Percentiles rank a stretch among this genome's conserved stretches.
Conservation (phyloP, 2,797 vertebrate genomes). For the Sphaeramia orbicularis region DNA sequence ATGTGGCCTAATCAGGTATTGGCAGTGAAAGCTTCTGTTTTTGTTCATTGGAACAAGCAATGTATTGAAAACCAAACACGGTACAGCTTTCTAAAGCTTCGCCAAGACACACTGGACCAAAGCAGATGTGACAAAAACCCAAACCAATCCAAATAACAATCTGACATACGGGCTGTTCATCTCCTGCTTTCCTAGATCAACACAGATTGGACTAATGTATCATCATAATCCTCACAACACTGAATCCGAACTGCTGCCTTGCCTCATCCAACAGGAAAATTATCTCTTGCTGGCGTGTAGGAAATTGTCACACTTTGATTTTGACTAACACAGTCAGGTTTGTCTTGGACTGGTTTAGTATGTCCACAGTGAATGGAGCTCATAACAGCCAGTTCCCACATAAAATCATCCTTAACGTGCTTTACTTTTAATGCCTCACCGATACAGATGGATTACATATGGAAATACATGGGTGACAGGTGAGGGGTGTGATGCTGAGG, state of each 20-base stretch:
- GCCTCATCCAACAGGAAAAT: slow-evolving; percentile 52
- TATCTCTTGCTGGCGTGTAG: slow-evolving; percentile 36
- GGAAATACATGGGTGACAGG: slow-evolving; percentile 23
- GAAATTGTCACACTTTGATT: slow-evolving; percentile 56
- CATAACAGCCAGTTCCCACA: slow-evolving; percentile 46
- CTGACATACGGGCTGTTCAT: slow-evolving; percentile 72
- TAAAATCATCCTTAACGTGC: slow-evolving; percentile 22
- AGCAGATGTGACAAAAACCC: slow-evolving; percentile 61
- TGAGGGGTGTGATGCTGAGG: slow-evolving; percentile 38
- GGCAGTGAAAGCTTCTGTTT: slow-evolving; percentile 30
- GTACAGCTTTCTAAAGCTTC: slow-evolving; percentile 48
- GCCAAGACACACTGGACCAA: slow-evolving; percentile 65
- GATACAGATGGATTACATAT: slow-evolving; percentile 50
- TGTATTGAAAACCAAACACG: slow-evolving; percentile 56
- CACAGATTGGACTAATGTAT: slow-evolving; percentile 75
- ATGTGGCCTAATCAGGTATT: slow-evolving; percentile 35
- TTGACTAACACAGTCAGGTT: slow-evolving; percentile 56
- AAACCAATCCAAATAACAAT: slow-evolving; percentile 64
- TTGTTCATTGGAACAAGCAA: slow-evolving; percentile 36
- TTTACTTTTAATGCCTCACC: slow-evolving; percentile 37
- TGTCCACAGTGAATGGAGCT: slow-evolving; percentile 35
- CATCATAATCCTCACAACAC: slow-evolving; percentile 66
- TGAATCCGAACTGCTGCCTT: slow-evolving; percentile 49
- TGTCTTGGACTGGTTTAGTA: slow-evolving; percentile 51
- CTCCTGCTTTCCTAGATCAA: slow-evolving; percentile 74